These are phyloP conservation scores for Yponomeuta malinellus DNA, from an alignment of 2,888 invertebrate species.

Conservation along the genomic window DNA sequence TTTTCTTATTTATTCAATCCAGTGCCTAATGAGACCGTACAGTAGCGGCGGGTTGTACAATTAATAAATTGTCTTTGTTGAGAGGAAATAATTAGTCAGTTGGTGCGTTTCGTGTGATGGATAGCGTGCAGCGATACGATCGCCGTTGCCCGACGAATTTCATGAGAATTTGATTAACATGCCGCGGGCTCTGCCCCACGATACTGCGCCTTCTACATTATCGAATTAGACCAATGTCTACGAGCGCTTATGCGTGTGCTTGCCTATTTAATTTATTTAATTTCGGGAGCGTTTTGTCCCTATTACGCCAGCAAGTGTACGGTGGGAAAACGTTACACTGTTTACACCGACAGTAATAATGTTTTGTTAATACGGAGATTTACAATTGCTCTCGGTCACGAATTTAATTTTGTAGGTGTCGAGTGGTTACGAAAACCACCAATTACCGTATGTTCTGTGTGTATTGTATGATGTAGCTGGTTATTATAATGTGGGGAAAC, in stretches of 20 bases:
- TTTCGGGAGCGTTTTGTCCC: slow-evolving; percentile 60
- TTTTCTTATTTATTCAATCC: slow-evolving; percentile 8
- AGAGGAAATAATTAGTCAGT: slow-evolving; percentile 52
- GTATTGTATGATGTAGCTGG: background rate
- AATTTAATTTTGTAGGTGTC: slow-evolving; percentile 50
- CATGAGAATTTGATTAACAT: slow-evolving; percentile 61
- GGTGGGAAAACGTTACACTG: slow-evolving; percentile 46
- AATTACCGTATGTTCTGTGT: slow-evolving; percentile 25
- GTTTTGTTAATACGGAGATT: slow-evolving; percentile 39
- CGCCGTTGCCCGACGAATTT: slow-evolving; percentile 57
- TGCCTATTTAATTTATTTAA: slow-evolving; percentile 72
- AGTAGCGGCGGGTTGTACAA: slow-evolving; percentile 33
- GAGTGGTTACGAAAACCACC: slow-evolving; percentile 37
- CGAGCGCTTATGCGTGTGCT: slow-evolving; percentile 62
- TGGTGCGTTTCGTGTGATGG: slow-evolving; percentile 59
- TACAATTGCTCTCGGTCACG: slow-evolving; percentile 49
- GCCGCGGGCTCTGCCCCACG: slow-evolving; percentile 44
- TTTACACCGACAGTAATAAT: slow-evolving; percentile 40
- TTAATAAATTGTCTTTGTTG: slow-evolving; percentile 52
- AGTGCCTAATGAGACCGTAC: slow-evolving; percentile 14
- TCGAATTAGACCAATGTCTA: slow-evolving; percentile 58
- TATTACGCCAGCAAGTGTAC: slow-evolving; percentile 46
- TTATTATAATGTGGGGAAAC: slow-evolving; percentile 9
- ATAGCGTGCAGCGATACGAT: slow-evolving; percentile 66
- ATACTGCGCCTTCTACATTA: slow-evolving; percentile 52